A percentile compares a stretch with the other conserved stretches of the same genome.
Conservation (phyloP, 2,888 invertebrate genomes). For the Thereva nobilitata region DNA sequence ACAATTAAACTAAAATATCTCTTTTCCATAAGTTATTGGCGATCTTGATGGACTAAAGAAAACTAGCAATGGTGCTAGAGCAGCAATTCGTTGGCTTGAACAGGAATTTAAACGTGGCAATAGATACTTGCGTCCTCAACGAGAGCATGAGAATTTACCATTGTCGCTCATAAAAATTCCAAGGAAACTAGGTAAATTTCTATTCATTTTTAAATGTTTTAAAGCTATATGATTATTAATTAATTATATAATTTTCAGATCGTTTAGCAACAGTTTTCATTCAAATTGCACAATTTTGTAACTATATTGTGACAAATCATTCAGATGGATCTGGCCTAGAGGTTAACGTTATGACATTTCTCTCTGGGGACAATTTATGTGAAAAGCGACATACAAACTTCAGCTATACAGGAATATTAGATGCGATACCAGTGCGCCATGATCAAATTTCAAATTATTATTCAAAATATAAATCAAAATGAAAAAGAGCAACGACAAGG, state of each 20-base stretch:
- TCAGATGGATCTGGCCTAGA: slow-evolving; percentile 59
- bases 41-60: slow-evolving; percentile 88
- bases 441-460: slow-evolving; percentile 83
- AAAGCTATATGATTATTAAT: no score
- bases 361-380: slow-evolving; percentile 66
- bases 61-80: slow-evolving; percentile 79
- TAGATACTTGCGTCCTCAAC: slow-evolving; percentile 83
- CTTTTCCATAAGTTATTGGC: slow-evolving; percentile 70
- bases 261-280: slow-evolving; percentile 56
- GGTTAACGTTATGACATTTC: slow-evolving; percentile 71
- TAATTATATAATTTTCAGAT: slow-evolving; percentile 48
- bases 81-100: slow-evolving; percentile 93
- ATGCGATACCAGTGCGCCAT: slow-evolving; percentile 78
- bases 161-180: slow-evolving; percentile 75
- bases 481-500: slow-evolving; percentile 51
- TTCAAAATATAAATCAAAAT: slow-evolving; percentile 78
- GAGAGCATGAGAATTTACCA: slow-evolving; percentile 77
- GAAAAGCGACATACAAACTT: slow-evolving; percentile 61
- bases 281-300: slow-evolving; percentile 58
- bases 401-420: slow-evolving; percentile 76
- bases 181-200: slow-evolving; percentile 71
- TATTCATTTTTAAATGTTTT: neutral
- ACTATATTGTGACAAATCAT: slow-evolving; percentile 58
- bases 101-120: slow-evolving; percentile 84
- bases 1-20: neutral